A percentile compares a stretch with the other conserved stretches of the same genome.
These are phyloP conservation scores for Cylas formicarius DNA, from an alignment of 1,140 invertebrate genomes.

Conservation along the genomic window DNA sequence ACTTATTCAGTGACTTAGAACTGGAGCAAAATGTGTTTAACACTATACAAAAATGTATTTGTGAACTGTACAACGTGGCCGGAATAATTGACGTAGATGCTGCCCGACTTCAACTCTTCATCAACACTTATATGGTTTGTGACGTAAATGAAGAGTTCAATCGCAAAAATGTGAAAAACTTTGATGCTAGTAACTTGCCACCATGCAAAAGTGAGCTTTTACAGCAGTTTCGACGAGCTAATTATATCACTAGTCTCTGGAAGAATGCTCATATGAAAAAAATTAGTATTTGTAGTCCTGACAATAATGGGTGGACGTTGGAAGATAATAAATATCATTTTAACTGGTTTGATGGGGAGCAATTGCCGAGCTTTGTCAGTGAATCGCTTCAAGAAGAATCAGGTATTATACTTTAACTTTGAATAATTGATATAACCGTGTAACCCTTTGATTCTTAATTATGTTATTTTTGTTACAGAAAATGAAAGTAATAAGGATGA, in stretches of 20 bases:
- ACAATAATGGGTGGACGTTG: conserved; percentile 19
- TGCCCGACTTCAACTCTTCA: conserved; percentile 16
- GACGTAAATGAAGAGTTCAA: conserved; percentile 29
- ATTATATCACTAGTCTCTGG: conserved; percentile 31
- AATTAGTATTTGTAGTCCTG: too few species aligned
- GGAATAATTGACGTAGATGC: conserved; percentile 18
- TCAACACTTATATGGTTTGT: too few species aligned
- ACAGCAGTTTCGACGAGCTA: conserved; percentile 32
- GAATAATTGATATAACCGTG: too few species aligned
- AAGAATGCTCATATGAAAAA: too few species aligned
- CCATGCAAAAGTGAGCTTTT: conserved; percentile 32
- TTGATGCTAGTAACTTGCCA: conserved; percentile 30
- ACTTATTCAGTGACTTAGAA: not conserved
- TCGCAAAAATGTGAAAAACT: conserved; percentile 31
- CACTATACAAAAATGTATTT: conserved; percentile 9
- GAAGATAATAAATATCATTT: conserved; percentile 22
- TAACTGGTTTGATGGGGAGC: conserved; percentile 21
- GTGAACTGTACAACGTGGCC: conserved; percentile 11
- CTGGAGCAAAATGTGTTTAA: not conserved
- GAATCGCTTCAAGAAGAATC: conserved; percentile 13
- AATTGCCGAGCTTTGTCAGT: conserved; percentile 15
- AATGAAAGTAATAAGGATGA: too few species aligned
- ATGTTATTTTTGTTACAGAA: too few species aligned
- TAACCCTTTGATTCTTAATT: too few species aligned
- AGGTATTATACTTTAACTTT: conserved; percentile 15